Percentiles rank a stretch among this genome's conserved stretches.
Conservation (phyloP, 2,797 vertebrate genomes). For the Aldrovandia affinis region DNA sequence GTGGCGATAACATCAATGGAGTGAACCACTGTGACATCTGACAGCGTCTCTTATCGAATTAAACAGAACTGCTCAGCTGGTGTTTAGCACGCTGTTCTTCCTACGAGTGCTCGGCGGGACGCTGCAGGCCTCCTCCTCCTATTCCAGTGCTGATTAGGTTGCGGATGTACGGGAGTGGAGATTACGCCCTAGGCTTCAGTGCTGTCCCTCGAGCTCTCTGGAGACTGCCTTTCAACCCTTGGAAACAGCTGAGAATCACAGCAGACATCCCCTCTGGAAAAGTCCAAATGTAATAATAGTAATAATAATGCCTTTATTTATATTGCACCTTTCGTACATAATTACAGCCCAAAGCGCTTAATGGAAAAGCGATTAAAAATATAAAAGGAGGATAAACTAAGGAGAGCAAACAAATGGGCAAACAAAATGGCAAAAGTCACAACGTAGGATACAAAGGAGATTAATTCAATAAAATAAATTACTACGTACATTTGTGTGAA, state of each 20-base stretch:
- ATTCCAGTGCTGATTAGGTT: slow-evolving; percentile 42
- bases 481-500: too few relatives aligned
- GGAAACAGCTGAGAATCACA: background rate
- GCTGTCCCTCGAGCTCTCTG: background rate
- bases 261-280: background rate
- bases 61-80: slow-evolving; percentile 38
- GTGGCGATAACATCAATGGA: slow-evolving; percentile 39
- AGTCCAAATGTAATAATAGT: background rate
- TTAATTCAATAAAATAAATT: too few relatives aligned
- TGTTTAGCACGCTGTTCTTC: slow-evolving; percentile 32
- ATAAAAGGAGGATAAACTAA: too few relatives aligned
- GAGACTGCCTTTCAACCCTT: background rate
- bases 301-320: too few relatives aligned
- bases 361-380: too few relatives aligned
- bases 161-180: slow-evolving; percentile 30
- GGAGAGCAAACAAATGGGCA: too few relatives aligned
- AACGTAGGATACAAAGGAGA: too few relatives aligned
- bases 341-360: too few relatives aligned
- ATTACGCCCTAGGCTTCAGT: slow-evolving; percentile 9
- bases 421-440: too few relatives aligned
- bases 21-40: slow-evolving; percentile 37
- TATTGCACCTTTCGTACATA: too few relatives aligned
- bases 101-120: slow-evolving; percentile 33
- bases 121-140: slow-evolving; percentile 42
- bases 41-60: slow-evolving; percentile 48